Base-by-base conservation (phyloP, 2,888 invertebrate species). In the Perdita meconis region DNA sequence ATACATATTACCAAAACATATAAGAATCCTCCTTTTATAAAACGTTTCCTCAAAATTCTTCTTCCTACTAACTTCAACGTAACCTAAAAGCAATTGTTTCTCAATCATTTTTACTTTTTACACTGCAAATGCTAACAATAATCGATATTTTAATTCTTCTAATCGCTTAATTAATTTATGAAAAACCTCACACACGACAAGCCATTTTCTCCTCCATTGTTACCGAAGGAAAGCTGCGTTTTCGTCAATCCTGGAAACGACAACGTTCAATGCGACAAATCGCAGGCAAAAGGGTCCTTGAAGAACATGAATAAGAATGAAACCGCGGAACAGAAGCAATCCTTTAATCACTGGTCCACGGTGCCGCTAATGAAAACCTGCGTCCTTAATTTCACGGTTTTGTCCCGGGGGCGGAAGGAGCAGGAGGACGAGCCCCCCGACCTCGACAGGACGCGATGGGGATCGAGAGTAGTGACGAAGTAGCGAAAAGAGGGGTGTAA, bases 371-470 rank as follows among this genome's bases (percentile, higher is more conserved):
- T 82, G 84, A 84, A 83, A 84, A 82, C 53, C 67, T 53, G 81
- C 80, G 81, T 76, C 66, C 76, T 83, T 84, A 81, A 84, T 84
- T 84, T 76, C 63, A 53, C 68, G 74, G 72, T 79, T 75, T 81
- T 79, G 75, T 75, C 61, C 65, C 38, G 22, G 42, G 16, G 42
- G 6, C 13, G 72, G 69, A 60, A 65, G 42, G 55, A 50, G 42
- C 34, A 57, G 10, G 47, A 63, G 61, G 60, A 53, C 42, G 56
- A 38, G 69, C n/a, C 71, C 55, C 73, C 80, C 30, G n/a, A 67
- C 76, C 47, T 72, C 72, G 60, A 50, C 40, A 60, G 65, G 44
- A 24, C 40, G 13, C 47, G 26, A 50, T 50, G 75, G 56, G 42
- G 34, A n/a, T 36, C 19, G 30, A 16, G 65, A 51, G 69, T 56